Evolutionary conservation across 2,888 invertebrate species (phyloP).

Genomic region (Pyrochroa serraticornis): DNA sequence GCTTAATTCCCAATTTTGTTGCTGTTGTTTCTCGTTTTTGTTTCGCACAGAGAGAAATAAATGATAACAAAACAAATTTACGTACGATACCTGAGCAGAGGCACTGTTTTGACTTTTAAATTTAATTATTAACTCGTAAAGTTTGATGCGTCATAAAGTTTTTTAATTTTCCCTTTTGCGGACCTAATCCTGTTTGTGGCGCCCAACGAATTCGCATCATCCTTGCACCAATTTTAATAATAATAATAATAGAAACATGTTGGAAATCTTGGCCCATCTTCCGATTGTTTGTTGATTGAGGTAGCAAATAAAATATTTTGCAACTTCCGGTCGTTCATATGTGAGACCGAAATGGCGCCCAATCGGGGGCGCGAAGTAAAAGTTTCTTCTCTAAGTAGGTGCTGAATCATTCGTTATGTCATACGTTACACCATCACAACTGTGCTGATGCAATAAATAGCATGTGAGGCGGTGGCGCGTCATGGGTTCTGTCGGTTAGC

Average conservation of each 20-base stretch:
- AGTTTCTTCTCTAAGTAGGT: constrained; percentile 19
- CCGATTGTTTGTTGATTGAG: no score
- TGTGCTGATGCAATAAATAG: constrained; percentile 24
- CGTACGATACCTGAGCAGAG: constrained; percentile 1
- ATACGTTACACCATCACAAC: constrained; percentile 25
- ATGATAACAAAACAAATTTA: constrained; percentile 2
- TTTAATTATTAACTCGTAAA: constrained; percentile 14
- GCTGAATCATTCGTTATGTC: constrained; percentile 30
- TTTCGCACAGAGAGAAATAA: not conserved
- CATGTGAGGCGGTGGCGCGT: not conserved
- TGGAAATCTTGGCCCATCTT: no score
- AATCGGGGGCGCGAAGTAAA: constrained; percentile 10
- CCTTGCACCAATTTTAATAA: no score
- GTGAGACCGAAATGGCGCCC: not conserved
- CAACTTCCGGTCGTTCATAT: no score
- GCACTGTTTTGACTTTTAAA: constrained; percentile 10
- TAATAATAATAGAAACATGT: no score
- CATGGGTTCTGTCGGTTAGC: not conserved
- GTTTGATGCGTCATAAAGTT: constrained; percentile 13
- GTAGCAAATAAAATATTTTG: no score
- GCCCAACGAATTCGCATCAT: not conserved
- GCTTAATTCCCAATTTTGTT: no score
- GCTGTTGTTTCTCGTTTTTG: no score
- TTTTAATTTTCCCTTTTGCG: constrained; percentile 13
- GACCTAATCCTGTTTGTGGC: constrained; percentile 1